Evolutionary conservation across 2,113 vertebrate genomes (phyloP), one percentile per base, ranked within the genome.

Genomic region (Hiodon alosoides): DNA sequence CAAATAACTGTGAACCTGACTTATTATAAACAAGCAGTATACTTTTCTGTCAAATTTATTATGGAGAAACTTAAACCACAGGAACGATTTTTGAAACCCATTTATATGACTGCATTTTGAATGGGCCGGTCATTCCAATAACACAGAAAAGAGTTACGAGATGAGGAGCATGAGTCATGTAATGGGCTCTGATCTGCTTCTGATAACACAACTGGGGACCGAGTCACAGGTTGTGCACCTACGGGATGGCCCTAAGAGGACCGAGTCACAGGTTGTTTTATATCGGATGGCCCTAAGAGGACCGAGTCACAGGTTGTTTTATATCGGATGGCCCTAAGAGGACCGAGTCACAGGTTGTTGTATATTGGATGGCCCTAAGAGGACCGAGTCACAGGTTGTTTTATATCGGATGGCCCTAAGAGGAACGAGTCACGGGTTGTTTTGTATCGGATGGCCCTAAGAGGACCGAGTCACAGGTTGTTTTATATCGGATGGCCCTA

Each of bases 41-140:
- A 58, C 76, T 54, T 31, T 60, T 78, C 62, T 69, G 78, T 83
- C 83, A 87, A 83, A 83, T 87, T 82, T 85, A 83, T 83, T 82
- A 81, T 61, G 79, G 73, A 82, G 76, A 81, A 81, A 86, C 79
- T 80, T 4, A 79, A 81, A 79, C 72, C 81, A 82, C 84, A 85
- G 84, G 83, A 72, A 85, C 82, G 81, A 80, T 84, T 84, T 79
- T 85, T 81, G 74, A 84, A 83, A 83, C 86, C 79, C 80, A 81
- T 85, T 80, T 76, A 80, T 82, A 58, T 51, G n/a, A 13, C 52
- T 67, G 65, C 16, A 48, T 65, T 64, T 78, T 69, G 31, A 64
- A 53, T 57, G 16, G 50, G 31, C 68, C 11, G 64, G 71, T 78
- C 65, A 75, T 78, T 78, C 77, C 48, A 75, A 51, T 73, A 62